Percentiles rank a stretch among this genome's conserved stretches.
Conservation (phyloP, 30 jellyfish, hydroid and myxozoan genomes). For the Nemopilema nomurai region DNA sequence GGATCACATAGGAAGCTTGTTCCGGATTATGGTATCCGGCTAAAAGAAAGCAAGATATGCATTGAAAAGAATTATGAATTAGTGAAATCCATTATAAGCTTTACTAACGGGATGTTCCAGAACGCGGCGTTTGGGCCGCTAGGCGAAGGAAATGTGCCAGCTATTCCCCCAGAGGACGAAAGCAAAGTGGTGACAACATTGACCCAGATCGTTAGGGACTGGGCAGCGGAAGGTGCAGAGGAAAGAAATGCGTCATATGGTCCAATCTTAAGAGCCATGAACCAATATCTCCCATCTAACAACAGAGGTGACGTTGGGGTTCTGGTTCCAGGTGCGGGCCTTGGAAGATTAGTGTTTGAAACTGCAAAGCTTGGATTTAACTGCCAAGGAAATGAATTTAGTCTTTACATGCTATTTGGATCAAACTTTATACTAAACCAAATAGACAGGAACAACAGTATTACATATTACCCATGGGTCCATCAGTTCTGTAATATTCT, state of each 20-base stretch:
- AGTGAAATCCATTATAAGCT: constrained; percentile 45
- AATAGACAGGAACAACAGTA: constrained; percentile 22
- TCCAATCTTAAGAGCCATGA: constrained; percentile 73
- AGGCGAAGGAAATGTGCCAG: constrained; percentile 22
- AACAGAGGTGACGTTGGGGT: constrained; percentile 52
- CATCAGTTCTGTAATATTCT: constrained; percentile 86
- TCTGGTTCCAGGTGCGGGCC: constrained; percentile 99
- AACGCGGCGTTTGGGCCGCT: constrained; percentile 64
- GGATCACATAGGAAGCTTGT: constrained; percentile 67
- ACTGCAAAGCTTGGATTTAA: constrained; percentile 83
- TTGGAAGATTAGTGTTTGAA: constrained; percentile 95
- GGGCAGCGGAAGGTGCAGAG: constrained; percentile 92
- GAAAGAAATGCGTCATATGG: constrained; percentile 81
- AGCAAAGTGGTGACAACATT: constrained; percentile 91
- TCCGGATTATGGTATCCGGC: constrained; percentile 50
- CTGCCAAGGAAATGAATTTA: constrained; percentile 95
- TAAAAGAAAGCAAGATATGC: constrained; percentile 61
- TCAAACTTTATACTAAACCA: constrained; percentile 81
- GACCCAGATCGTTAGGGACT: constrained; percentile 92
- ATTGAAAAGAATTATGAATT: constrained; percentile 75
- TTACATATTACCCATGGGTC: constrained; percentile 93
- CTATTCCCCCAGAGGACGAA: constrained; percentile 64
- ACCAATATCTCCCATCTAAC: constrained; percentile 54
- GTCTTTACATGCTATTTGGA: constrained; percentile 97
- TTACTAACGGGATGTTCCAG: constrained; percentile 79